Conservation (phyloP, 2,113 vertebrate genomes). For the Riparia riparia region DNA sequence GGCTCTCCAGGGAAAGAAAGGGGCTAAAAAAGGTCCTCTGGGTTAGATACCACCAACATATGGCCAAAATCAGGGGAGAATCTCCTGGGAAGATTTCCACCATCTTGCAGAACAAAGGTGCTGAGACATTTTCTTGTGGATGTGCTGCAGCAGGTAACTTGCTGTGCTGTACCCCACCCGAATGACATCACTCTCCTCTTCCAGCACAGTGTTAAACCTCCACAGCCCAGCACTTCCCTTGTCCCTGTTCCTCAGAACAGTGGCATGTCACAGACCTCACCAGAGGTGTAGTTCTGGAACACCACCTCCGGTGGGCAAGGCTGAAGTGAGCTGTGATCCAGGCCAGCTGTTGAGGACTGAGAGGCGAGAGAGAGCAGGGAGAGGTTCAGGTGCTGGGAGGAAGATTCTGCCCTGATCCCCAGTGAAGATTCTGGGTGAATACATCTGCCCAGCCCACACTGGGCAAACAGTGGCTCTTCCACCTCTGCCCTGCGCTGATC, state of each 20-base stretch:
- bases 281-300: conserved; percentile 84
- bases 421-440: not conserved
- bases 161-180: accelerated
- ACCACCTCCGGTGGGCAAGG: conserved; percentile 86
- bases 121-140: not conserved
- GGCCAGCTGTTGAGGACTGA: conserved; percentile 77
- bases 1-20: not conserved
- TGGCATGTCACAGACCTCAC: conserved; percentile 79
- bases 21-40: not conserved
- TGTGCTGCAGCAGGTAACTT: not conserved
- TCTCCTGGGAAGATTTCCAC: not conserved
- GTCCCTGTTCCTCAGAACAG: conserved; percentile 86
- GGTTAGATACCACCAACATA: not conserved
- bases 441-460: not conserved
- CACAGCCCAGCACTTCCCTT: conserved; percentile 59
- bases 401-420: not conserved
- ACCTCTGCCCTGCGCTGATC: not conserved
- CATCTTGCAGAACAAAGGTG: not conserved
- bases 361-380: not conserved
- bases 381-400: not conserved
- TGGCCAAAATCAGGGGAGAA: not conserved
- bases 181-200: not conserved
- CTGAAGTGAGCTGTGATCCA: conserved; percentile 83
- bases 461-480: not conserved
- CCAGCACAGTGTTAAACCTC: not conserved